These are phyloP conservation scores for Porites rus DNA, from an alignment of 92 coral and sea anemone species.

Conservation along the genomic window DNA sequence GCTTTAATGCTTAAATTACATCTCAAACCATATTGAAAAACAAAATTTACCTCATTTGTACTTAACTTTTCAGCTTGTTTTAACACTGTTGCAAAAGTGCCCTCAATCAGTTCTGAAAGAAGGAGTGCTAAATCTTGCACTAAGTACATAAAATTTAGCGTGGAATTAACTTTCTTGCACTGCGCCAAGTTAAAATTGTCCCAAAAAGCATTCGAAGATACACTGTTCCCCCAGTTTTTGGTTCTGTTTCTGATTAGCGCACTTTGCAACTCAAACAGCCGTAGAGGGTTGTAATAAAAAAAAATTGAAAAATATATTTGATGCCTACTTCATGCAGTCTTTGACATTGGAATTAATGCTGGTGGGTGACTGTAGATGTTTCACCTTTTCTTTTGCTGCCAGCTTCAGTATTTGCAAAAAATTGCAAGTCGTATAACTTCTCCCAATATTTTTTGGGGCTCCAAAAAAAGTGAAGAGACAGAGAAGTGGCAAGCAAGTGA, in stretches of 20 bases:
- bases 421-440: conserved; percentile 16
- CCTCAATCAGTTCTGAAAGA: conserved; percentile 1
- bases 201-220: not conserved
- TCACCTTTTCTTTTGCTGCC: not conserved
- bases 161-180: not conserved
- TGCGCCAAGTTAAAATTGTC: conserved; percentile 3
- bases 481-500: conserved; percentile 4
- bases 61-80: too few species aligned
- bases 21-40: too few species aligned
- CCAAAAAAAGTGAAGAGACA: conserved; percentile 2
- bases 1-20: too few species aligned
- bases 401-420: not conserved
- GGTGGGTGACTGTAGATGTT: not conserved
- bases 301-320: not conserved
- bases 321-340: not conserved
- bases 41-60: too few species aligned
- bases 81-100: conserved; percentile 9
- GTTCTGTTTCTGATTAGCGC: not conserved
- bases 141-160: not conserved
- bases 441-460: not conserved
- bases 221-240: not conserved
- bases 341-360: not conserved
- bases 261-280: not conserved
- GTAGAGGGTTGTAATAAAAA: not conserved
- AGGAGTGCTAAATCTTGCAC: not conserved